These are phyloP conservation scores for Aricia artaxerxes DNA, from an alignment of 2,888 invertebrate species.

Conservation along the genomic window DNA sequence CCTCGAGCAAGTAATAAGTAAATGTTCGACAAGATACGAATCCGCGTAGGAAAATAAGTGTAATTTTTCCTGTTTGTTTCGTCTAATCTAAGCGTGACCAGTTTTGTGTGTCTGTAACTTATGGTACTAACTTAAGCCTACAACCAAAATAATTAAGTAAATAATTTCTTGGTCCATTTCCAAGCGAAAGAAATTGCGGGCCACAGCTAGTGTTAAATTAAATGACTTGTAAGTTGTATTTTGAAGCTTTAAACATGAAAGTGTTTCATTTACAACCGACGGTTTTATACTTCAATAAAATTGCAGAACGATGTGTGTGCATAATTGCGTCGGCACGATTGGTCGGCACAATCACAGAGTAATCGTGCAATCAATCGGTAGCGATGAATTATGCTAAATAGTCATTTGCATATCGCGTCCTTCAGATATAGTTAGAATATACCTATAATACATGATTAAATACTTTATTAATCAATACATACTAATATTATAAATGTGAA, in stretches of 20 bases:
- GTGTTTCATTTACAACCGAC: constrained; percentile 14
- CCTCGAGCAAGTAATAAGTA: no score
- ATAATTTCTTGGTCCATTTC: neutral
- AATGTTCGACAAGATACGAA: no score
- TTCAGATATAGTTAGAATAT: neutral
- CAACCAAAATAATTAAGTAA: neutral
- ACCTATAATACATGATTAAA: neutral
- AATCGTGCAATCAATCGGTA: constrained; percentile 15
- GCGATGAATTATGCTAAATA: constrained; percentile 17
- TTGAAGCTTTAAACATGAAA: neutral
- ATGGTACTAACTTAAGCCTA: neutral
- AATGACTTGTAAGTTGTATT: neutral
- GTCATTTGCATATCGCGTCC: neutral
- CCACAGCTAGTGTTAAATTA: neutral
- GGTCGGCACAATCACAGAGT: constrained; percentile 9
- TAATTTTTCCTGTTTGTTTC: neutral
- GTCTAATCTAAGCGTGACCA: neutral
- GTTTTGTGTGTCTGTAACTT: neutral
- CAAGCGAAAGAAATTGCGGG: neutral
- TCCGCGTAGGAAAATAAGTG: neutral
- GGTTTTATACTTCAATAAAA: constrained; percentile 7
- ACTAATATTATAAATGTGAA: no score
- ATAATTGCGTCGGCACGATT: constrained; percentile 23
- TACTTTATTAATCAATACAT: no score
- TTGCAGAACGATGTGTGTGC: constrained; percentile 17